These are phyloP conservation scores for Heteractis magnifica DNA, from an alignment of 92 coral and sea anemone species.

Conservation along the genomic window DNA sequence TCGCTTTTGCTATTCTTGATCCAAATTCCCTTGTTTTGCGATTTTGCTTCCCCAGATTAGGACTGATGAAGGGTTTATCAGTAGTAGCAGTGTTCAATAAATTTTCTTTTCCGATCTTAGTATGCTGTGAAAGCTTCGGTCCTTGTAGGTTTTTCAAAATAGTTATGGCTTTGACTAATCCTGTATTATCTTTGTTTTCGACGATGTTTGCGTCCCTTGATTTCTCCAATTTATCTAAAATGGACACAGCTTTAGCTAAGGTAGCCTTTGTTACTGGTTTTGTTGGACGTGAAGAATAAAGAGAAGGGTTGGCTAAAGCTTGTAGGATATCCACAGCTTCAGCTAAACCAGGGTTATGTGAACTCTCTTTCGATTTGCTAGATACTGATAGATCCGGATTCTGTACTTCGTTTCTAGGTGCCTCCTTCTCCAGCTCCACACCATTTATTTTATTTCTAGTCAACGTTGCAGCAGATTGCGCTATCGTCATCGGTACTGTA, in stretches of 20 bases:
- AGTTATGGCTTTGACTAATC: constrained; percentile 6
- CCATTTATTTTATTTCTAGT: neutral
- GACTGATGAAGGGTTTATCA: constrained; percentile 6
- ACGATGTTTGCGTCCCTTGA: neutral
- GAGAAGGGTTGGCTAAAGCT: neutral
- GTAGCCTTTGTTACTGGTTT: constrained; percentile 8
- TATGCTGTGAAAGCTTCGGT: neutral
- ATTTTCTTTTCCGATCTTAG: neutral
- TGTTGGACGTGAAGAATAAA: constrained; percentile 11
- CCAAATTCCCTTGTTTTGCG: neutral
- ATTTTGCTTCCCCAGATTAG: neutral
- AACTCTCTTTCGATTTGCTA: neutral
- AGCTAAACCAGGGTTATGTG: constrained; percentile 15
- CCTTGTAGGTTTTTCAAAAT: constrained; percentile 15
- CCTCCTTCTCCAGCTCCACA: neutral
- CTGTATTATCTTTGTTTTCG: neutral
- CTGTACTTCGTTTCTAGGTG: neutral
- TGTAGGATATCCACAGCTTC: constrained; percentile 17
- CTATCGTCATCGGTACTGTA: neutral
- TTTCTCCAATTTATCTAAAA: constrained; percentile 3
- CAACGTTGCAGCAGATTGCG: neutral
- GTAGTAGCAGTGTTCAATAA: neutral
- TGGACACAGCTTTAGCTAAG: constrained; percentile 15
- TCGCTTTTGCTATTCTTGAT: constrained; percentile 23
- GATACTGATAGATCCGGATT: neutral